Evolutionary conservation across 2,113 vertebrate species (phyloP).

Genomic region (Coptodon bakossiorum): DNA sequence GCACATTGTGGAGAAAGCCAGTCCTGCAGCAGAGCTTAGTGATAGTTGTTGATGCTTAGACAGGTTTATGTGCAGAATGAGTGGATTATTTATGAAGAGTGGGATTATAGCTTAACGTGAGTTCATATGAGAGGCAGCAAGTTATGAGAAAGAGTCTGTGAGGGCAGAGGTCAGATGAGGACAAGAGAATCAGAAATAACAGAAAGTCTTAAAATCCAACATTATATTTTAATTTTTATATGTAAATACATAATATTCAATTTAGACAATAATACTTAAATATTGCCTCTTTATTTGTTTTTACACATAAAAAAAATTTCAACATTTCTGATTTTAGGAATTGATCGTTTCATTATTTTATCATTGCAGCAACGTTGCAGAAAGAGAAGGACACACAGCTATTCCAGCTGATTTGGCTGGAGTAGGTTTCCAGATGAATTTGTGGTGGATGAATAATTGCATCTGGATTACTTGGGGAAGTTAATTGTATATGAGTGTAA

Average conservation of each 20-base stretch:
- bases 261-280: neutral
- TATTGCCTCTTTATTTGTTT: neutral
- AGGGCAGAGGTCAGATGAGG: neutral
- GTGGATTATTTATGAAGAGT: rapidly evolving
- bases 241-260: rapidly evolving
- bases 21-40: rapidly evolving
- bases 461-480: rapidly evolving
- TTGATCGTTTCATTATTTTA: rapidly evolving
- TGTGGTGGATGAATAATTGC: rapidly evolving
- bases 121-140: neutral
- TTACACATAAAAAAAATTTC: neutral
- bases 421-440: rapidly evolving
- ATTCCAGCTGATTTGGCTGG: rapidly evolving
- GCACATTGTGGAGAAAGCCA: rapidly evolving
- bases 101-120: rapidly evolving
- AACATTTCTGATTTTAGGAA: rapidly evolving
- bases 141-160: rapidly evolving
- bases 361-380: rapidly evolving
- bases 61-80: rapidly evolving
- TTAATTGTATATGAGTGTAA: rapidly evolving
- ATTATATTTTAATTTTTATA: neutral
- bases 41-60: rapidly evolving
- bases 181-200: neutral
- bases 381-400: neutral
- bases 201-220: neutral